Percentiles rank a stretch among this genome's conserved stretches.
Evolutionary conservation across 2,888 invertebrate genomes (phyloP).

Genomic region (Dryobotodes eremita): DNA sequence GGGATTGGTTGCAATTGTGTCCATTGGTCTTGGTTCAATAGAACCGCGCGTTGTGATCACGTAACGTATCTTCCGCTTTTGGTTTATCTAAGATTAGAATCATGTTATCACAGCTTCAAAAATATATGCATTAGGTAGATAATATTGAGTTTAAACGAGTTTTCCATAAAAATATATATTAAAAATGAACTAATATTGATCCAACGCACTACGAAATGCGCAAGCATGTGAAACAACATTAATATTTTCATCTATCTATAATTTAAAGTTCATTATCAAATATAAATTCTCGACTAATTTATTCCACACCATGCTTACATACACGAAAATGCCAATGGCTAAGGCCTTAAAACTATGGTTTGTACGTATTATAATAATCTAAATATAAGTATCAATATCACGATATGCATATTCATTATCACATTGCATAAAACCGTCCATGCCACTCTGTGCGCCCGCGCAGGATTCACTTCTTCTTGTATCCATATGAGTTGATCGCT

Average conservation of each 20-base stretch:
- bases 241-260: not conserved
- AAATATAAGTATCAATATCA: constrained; percentile 62
- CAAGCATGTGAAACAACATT: constrained; percentile 12
- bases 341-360: constrained; percentile 46
- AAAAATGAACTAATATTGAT: constrained; percentile 28
- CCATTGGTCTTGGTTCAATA: too few species aligned
- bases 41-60: too few species aligned
- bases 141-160: not conserved
- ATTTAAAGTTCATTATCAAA: not conserved
- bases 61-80: too few species aligned
- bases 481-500: constrained; percentile 94
- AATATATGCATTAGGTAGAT: not conserved
- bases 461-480: constrained; percentile 88
- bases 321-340: constrained; percentile 44
- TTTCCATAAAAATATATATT: constrained; percentile 1
- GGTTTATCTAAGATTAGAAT: not conserved
- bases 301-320: constrained; percentile 27
- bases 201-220: constrained; percentile 28
- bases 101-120: not conserved
- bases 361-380: constrained; percentile 57
- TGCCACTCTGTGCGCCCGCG: constrained; percentile 4
- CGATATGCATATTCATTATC: constrained; percentile 68
- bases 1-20: too few species aligned
- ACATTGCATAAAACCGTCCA: constrained; percentile 58
- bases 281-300: constrained; percentile 15